Percentiles rank a stretch among this genome's conserved stretches.
Conservation (phyloP, 2,888 invertebrate species). For the Halictus quadricinctus region DNA sequence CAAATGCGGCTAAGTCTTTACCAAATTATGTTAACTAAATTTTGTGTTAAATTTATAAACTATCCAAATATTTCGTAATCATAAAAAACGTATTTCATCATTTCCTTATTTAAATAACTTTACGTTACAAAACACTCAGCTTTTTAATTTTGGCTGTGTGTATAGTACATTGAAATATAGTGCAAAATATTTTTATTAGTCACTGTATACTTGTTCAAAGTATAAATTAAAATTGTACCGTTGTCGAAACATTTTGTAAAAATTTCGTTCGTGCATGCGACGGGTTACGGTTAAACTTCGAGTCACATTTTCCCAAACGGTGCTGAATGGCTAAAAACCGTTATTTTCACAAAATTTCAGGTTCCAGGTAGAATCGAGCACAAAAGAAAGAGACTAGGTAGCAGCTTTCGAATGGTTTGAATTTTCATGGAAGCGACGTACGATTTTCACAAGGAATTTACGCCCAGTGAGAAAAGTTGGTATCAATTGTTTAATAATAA, state of each 20-base stretch:
- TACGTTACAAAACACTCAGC: background rate
- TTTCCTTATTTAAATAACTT: background rate
- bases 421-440: background rate
- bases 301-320: background rate
- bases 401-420: background rate
- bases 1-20: background rate
- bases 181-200: background rate
- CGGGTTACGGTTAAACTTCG: background rate
- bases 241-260: background rate
- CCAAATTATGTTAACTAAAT: no score
- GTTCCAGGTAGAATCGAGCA: background rate
- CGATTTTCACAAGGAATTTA: background rate
- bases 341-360: constrained; percentile 1
- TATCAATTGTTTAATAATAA: constrained; percentile 22
- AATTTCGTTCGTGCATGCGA: background rate
- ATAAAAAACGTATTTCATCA: background rate
- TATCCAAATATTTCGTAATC: background rate
- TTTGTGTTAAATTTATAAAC: background rate
- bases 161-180: background rate
- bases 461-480: background rate
- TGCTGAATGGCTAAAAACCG: background rate
- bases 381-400: background rate
- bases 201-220: background rate
- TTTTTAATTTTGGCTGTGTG: background rate
- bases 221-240: background rate